Conservation (phyloP, 1,140 invertebrate genomes). For the Ptiloglossa arizonensis region DNA sequence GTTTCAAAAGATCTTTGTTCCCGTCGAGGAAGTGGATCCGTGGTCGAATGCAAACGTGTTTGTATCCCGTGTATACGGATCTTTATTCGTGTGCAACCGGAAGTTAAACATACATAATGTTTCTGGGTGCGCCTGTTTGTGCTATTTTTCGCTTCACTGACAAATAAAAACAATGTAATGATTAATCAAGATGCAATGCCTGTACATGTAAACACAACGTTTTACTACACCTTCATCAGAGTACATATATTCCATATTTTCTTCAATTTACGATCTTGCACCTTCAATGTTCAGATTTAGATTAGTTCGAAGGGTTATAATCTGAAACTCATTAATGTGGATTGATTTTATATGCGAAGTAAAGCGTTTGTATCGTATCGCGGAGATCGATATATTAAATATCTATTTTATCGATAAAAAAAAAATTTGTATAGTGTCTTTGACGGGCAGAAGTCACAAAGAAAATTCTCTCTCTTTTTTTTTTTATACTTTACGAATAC, state of each 20-base stretch:
- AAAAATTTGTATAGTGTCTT: not conserved
- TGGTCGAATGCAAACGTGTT: conserved; percentile 52
- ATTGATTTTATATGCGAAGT: not conserved
- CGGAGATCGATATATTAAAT: not conserved
- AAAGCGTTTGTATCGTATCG: too few relatives aligned
- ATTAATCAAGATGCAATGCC: conserved; percentile 63
- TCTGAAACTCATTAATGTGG: not conserved
- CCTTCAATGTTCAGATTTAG: not conserved
- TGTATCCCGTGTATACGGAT: conserved; percentile 33
- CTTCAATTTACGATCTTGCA: not conserved
- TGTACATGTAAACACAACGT: not conserved
- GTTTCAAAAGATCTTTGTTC: conserved; percentile 80
- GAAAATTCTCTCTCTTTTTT: too few relatives aligned
- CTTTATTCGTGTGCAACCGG: conserved; percentile 65
- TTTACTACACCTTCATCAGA: not conserved
- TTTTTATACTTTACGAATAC: not conserved
- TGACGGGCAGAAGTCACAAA: not conserved
- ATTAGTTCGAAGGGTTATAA: not conserved
- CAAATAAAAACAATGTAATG: conserved; percentile 76
- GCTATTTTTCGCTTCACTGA: conserved; percentile 81
- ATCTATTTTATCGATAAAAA: not conserved
- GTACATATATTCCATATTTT: not conserved
- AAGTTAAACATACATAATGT: conserved; percentile 77
- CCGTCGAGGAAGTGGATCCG: conserved; percentile 73
- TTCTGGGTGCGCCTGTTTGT: conserved; percentile 75